Evolutionary conservation across 2,113 vertebrate genomes (phyloP).

Genomic region (Acrocephalus arundinaceus): DNA sequence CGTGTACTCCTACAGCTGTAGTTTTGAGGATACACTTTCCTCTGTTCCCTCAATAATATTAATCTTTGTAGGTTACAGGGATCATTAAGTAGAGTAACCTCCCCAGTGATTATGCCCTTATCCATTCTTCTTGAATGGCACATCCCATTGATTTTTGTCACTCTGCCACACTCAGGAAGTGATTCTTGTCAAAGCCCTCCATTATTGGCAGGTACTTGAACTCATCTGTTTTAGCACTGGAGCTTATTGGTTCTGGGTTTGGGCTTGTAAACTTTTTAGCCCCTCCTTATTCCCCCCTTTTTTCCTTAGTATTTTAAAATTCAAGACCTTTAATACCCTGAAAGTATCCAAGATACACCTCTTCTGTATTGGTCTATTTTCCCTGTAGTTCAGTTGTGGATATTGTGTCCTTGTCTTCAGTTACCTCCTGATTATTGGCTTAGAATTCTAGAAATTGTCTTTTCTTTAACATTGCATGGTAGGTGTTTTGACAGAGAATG

Average conservation of each 20-base stretch:
- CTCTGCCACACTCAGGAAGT: background rate
- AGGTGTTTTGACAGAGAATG: background rate
- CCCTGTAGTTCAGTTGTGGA: background rate
- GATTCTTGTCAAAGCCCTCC: background rate
- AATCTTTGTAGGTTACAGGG: background rate
- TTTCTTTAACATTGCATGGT: background rate
- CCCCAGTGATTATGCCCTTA: background rate
- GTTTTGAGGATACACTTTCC: background rate
- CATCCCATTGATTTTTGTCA: background rate
- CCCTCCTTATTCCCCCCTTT: accelerated
- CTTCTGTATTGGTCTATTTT: background rate
- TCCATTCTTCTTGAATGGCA: background rate
- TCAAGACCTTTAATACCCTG: background rate
- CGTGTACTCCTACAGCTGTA: background rate
- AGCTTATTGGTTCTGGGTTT: background rate
- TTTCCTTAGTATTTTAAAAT: background rate
- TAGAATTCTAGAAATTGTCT: background rate
- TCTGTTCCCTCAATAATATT: background rate
- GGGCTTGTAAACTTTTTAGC: background rate
- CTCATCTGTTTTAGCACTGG: background rate
- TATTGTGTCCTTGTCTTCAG: background rate
- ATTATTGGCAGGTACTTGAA: background rate
- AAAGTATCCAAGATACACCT: background rate
- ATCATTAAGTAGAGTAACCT: background rate
- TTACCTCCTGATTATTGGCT: background rate